phyloP scores from a whole-genome alignment of 2,113 vertebrate species.

The Motacilla alba region DNA sequence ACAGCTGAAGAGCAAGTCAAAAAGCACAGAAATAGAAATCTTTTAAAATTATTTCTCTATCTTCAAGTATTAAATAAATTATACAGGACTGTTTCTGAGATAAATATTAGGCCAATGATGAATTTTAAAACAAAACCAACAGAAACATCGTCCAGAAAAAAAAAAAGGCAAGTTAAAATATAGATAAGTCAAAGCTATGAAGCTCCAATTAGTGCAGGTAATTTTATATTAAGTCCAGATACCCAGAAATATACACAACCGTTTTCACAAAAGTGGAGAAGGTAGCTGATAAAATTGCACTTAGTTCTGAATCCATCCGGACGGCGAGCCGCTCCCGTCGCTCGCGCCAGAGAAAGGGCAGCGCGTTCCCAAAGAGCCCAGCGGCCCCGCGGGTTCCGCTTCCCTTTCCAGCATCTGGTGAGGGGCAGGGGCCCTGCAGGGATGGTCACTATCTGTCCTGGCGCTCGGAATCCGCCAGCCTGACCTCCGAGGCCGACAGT shows the following conservation, averaged over 20 bases:
- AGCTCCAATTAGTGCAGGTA: slow-evolving; percentile 53
- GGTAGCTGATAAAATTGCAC: slow-evolving; percentile 77
- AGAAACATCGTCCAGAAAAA: slow-evolving; percentile 1
- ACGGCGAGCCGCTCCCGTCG: background rate
- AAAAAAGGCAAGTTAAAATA: slow-evolving; percentile 27
- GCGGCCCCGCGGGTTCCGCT: background rate
- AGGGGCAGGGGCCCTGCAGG: background rate
- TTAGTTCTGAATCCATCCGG: slow-evolving; percentile 67
- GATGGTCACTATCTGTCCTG: slow-evolving; percentile 75
- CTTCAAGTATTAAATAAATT: slow-evolving; percentile 53
- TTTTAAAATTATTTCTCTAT: background rate
- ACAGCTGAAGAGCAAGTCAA: slow-evolving; percentile 26
- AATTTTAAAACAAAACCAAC: slow-evolving; percentile 18
- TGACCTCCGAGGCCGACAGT: slow-evolving; percentile 68
- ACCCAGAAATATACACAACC: slow-evolving; percentile 47
- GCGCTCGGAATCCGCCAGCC: slow-evolving; percentile 51
- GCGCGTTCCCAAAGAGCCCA: background rate
- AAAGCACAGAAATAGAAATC: background rate
- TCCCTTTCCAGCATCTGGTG: slow-evolving; percentile 36
- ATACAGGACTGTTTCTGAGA: background rate
- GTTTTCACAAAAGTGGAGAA: slow-evolving; percentile 61
- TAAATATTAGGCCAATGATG: background rate
- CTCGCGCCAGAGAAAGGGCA: background rate
- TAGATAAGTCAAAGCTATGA: slow-evolving; percentile 23
- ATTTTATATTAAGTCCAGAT: slow-evolving; percentile 52